A percentile compares a stretch with the other conserved stretches of the same genome.
Conservation (phyloP, 2,797 vertebrate species). For the Sebastes flavidus region DNA sequence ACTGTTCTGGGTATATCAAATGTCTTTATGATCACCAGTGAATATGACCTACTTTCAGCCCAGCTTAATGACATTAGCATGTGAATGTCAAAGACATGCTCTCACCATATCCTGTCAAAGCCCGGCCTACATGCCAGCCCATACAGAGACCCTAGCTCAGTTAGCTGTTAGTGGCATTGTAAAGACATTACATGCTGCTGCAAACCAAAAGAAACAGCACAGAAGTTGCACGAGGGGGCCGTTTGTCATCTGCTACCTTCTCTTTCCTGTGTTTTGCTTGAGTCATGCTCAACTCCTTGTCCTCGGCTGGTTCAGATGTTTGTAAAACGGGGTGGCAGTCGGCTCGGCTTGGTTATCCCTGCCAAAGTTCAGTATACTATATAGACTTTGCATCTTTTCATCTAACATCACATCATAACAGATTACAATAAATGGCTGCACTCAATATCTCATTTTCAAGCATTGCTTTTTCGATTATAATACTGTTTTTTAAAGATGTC, state of each 20-base stretch:
- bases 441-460: background rate
- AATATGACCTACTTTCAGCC: slow-evolving; percentile 70
- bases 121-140: slow-evolving; percentile 51
- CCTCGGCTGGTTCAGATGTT: slow-evolving; percentile 23
- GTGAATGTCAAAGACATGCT: slow-evolving; percentile 56
- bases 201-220: slow-evolving; percentile 60
- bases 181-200: slow-evolving; percentile 75
- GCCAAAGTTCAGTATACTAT: background rate
- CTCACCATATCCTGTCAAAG: slow-evolving; percentile 57
- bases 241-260: slow-evolving; percentile 44
- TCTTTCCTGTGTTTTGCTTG: slow-evolving; percentile 60
- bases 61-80: slow-evolving; percentile 68
- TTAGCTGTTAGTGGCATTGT: slow-evolving; percentile 52
- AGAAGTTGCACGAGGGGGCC: slow-evolving; percentile 49
- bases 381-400: background rate
- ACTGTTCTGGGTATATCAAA: slow-evolving; percentile 18
- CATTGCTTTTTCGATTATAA: background rate
- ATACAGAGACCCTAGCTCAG: slow-evolving; percentile 35
- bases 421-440: background rate
- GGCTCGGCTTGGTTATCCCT: background rate
- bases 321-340: slow-evolving; percentile 8
- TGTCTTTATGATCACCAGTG: slow-evolving; percentile 34
- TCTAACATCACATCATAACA: background rate
- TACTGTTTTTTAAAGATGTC: background rate
- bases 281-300: slow-evolving; percentile 46